A percentile compares a stretch with the other conserved stretches of the same genome.
Evolutionary conservation across 2,888 invertebrate species (phyloP).

Genomic region (Acanthococcus lagerstroemiae): DNA sequence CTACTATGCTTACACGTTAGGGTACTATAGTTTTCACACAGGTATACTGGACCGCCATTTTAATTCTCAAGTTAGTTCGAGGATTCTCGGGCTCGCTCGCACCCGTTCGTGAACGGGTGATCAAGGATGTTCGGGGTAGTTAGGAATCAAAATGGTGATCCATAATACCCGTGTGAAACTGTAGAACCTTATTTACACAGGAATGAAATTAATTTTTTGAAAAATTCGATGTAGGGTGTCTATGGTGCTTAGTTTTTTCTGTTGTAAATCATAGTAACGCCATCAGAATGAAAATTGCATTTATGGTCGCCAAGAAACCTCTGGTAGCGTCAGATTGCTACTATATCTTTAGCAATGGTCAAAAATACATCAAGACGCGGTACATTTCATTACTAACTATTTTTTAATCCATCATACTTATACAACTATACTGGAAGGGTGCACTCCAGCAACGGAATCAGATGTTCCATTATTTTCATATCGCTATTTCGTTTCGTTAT

Average conservation of each 20-base stretch:
- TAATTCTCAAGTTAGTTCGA: no score
- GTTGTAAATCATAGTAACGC: neutral
- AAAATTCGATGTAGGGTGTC: no score
- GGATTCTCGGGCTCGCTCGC: no score
- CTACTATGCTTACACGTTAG: no score
- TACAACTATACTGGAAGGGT: neutral
- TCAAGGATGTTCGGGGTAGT: no score
- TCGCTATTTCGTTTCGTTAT: neutral
- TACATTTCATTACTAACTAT: constrained; percentile 38
- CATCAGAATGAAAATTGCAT: constrained; percentile 61
- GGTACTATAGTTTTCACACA: no score
- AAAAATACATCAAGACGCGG: constrained; percentile 66
- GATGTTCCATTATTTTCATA: neutral
- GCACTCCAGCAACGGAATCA: neutral
- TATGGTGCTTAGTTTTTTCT: neutral
- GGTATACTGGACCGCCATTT: no score
- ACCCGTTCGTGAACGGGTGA: no score
- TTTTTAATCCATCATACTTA: neutral
- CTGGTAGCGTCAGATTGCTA: constrained; percentile 88
- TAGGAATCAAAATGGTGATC: no score
- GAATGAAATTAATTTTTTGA: no score
- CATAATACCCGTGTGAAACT: no score
- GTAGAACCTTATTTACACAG: no score
- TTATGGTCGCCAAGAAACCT: constrained; percentile 99
- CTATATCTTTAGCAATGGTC: constrained; percentile 84